A percentile compares a stretch with the other conserved stretches of the same genome.
These are phyloP conservation scores for Dromococcyx pavoninus DNA, from an alignment of 2,797 vertebrate species.

Conservation along the genomic window DNA sequence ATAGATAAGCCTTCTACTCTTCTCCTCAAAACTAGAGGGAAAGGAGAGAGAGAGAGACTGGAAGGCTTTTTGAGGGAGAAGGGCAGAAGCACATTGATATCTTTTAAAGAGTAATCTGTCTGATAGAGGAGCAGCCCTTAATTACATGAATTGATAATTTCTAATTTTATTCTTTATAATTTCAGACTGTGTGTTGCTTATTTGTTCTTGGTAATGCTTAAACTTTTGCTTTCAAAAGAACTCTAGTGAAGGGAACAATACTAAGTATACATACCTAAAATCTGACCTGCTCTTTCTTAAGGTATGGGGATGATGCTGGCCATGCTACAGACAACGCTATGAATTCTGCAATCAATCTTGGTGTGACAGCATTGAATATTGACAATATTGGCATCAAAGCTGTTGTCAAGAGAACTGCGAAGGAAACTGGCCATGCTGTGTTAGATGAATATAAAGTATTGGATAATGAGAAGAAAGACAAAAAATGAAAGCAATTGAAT, in stretches of 20 bases:
- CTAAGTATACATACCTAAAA: not conserved
- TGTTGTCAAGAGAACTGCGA: conserved; percentile 92
- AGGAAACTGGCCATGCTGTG: conserved; percentile 88
- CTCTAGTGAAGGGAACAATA: not conserved
- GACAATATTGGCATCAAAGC: conserved; percentile 96
- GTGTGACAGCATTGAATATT: conserved; percentile 92
- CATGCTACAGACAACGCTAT: conserved; percentile 90
- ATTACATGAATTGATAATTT: not conserved
- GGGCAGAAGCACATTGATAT: not conserved
- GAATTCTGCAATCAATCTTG: conserved; percentile 94
- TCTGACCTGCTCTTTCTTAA: conserved; percentile 63
- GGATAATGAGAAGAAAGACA: conserved; percentile 73
- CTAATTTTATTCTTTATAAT: not conserved
- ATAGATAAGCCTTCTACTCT: not conserved
- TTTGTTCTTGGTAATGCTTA: not conserved
- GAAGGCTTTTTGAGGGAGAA: not conserved
- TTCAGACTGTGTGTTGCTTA: not conserved
- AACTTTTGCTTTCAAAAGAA: not conserved
- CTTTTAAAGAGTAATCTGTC: not conserved
- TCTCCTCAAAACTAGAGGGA: not conserved
- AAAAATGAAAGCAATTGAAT: not conserved
- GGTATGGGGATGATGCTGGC: conserved; percentile 92
- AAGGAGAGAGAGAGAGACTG: not conserved
- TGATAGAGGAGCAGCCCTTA: conserved; percentile 28
- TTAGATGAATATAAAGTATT: conserved; percentile 90